Evolutionary conservation across 2,113 vertebrate species (phyloP).

Genomic region (Ciconia maguari): DNA sequence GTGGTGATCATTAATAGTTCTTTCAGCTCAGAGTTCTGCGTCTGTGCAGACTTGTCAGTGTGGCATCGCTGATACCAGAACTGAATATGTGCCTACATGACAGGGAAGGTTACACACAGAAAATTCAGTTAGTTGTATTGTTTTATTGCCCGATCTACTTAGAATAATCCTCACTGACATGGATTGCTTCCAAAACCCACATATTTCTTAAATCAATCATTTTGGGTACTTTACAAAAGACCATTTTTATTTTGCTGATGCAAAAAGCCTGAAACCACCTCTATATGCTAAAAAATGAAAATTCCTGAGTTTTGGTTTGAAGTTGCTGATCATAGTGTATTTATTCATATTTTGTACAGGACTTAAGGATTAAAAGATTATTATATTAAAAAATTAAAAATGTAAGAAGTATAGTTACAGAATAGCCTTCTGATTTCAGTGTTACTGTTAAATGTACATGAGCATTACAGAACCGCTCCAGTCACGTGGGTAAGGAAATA

Average conservation of each 20-base stretch:
- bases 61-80: not conserved
- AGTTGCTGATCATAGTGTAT: not conserved
- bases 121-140: not conserved
- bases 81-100: not conserved
- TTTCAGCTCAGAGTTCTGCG: not conserved
- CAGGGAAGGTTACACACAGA: not conserved
- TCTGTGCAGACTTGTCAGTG: not conserved
- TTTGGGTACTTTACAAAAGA: not conserved
- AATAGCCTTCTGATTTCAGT: not conserved
- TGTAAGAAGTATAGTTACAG: not conserved
- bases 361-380: not conserved
- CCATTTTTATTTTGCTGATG: not conserved
- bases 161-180: not conserved
- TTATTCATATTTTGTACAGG: not conserved
- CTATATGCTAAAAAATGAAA: not conserved
- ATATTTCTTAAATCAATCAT: not conserved
- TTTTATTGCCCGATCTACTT: not conserved
- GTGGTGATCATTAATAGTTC: not conserved
- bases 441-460: not conserved
- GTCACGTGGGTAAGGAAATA: not conserved
- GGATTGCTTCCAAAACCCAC: not conserved
- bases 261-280: not conserved
- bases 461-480: not conserved
- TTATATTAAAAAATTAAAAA: not conserved
- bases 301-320: not conserved